A percentile compares a stretch with the other conserved stretches of the same genome.
Conservation (phyloP, 2,113 vertebrate species). For the Ciconia stormi region DNA sequence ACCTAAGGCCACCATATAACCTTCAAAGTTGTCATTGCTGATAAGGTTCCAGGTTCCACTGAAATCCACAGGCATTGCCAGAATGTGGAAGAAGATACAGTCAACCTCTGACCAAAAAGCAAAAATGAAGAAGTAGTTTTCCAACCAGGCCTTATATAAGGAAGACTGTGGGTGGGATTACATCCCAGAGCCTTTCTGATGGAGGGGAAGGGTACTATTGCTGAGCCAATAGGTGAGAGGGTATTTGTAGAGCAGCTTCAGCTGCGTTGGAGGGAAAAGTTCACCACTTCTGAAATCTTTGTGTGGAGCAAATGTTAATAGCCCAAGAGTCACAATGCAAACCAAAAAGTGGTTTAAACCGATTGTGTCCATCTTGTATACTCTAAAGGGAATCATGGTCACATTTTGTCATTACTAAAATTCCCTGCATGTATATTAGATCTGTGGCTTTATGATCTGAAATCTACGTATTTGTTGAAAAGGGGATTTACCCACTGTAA, state of each 20-base stretch:
- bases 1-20: slow-evolving; percentile 87
- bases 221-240: background rate
- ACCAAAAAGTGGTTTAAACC: background rate
- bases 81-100: background rate
- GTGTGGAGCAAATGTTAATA: slow-evolving; percentile 51
- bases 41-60: slow-evolving; percentile 86
- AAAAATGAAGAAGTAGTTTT: background rate
- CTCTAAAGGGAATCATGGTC: background rate
- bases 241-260: background rate
- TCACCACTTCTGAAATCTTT: slow-evolving; percentile 27
- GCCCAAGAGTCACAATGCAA: background rate
- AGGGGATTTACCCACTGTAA: background rate
- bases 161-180: background rate
- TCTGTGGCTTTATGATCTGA: background rate
- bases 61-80: slow-evolving; percentile 78
- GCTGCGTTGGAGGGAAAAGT: slow-evolving; percentile 43
- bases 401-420: background rate
- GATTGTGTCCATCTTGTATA: background rate
- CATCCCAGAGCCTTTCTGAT: background rate
- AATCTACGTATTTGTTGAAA: background rate
- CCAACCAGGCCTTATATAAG: background rate
- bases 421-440: background rate
- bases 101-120: background rate
- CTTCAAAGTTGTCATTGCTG: slow-evolving; percentile 84
- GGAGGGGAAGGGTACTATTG: background rate